A percentile compares a stretch with the other conserved stretches of the same genome.
Conservation (phyloP, 2,888 invertebrate species). For the Chouioia cunea region DNA sequence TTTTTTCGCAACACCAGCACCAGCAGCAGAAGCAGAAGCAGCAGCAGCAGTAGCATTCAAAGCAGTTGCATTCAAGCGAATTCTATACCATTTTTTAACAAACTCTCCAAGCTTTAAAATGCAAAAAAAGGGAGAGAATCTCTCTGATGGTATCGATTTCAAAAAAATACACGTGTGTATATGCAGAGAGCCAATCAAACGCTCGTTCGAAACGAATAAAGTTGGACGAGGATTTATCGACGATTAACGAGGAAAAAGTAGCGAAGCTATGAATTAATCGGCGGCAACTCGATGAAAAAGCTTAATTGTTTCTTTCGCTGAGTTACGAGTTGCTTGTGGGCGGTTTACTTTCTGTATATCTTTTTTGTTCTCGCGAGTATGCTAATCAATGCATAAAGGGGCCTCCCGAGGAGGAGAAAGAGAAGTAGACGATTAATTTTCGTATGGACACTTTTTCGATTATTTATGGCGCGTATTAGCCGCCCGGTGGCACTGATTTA, state of each 20-base stretch:
- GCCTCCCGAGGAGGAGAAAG: background rate
- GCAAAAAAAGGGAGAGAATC: too few relatives aligned
- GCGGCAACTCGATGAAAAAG: constrained; percentile 50
- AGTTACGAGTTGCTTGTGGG: constrained; percentile 25
- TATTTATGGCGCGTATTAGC: constrained; percentile 22
- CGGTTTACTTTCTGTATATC: background rate
- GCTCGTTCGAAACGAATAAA: constrained; percentile 1
- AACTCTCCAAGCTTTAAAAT: too few relatives aligned
- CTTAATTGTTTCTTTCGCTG: constrained; percentile 42
- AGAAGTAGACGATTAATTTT: constrained; percentile 36
- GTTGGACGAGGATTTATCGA: too few relatives aligned
- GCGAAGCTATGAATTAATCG: constrained; percentile 57
- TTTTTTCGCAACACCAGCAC: too few relatives aligned
- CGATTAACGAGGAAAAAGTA: constrained; percentile 14
- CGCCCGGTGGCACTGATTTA: background rate
- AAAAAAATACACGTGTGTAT: too few relatives aligned
- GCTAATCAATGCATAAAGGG: constrained; percentile 27
- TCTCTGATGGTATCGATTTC: too few relatives aligned
- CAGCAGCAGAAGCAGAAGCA: too few relatives aligned
- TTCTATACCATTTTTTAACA: too few relatives aligned
- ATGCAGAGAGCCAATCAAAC: constrained; percentile 5
- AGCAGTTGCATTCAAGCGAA: too few relatives aligned
- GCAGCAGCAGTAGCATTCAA: too few relatives aligned
- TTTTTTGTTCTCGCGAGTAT: constrained; percentile 6
- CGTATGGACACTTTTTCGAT: constrained; percentile 38